A percentile compares a stretch with the other conserved stretches of the same genome.
Conservation (phyloP, 2,797 vertebrate genomes). For the Pipistrellus pygmaeus region DNA sequence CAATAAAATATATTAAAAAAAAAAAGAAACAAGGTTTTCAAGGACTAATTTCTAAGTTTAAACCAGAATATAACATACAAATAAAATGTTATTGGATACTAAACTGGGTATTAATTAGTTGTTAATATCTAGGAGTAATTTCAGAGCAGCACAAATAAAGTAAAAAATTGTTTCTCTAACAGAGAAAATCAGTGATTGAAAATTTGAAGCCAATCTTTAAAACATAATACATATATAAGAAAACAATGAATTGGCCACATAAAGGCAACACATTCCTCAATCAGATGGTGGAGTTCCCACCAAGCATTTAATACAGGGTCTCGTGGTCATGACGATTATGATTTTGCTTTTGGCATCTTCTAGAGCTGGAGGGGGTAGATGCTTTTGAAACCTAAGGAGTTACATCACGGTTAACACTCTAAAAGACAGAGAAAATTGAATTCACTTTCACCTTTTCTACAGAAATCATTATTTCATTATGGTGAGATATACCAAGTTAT, state of each 20-base stretch:
- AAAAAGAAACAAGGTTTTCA: slow-evolving; percentile 12
- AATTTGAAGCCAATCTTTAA: slow-evolving; percentile 7
- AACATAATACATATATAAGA: background rate
- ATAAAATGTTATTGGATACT: background rate
- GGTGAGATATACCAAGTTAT: background rate
- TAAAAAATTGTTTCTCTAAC: background rate
- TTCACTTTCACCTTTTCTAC: slow-evolving; percentile 38
- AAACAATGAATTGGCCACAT: background rate
- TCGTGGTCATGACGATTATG: background rate
- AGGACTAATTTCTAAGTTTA: slow-evolving; percentile 22
- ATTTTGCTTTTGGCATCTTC: background rate
- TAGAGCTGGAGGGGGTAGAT: background rate
- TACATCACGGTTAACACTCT: background rate
- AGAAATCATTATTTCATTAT: slow-evolving; percentile 56
- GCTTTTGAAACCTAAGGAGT: slow-evolving; percentile 11
- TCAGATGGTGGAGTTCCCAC: background rate
- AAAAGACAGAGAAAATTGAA: background rate
- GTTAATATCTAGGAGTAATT: slow-evolving; percentile 40
- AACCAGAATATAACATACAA: background rate
- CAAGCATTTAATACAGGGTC: background rate
- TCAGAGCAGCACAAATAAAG: slow-evolving; percentile 31
- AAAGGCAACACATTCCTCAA: background rate
- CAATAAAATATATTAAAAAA: too few relatives aligned
- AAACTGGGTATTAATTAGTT: background rate
- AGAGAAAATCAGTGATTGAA: background rate